Evolutionary conservation across 2,888 invertebrate species (phyloP).

Genomic region (Andrena minutula): DNA sequence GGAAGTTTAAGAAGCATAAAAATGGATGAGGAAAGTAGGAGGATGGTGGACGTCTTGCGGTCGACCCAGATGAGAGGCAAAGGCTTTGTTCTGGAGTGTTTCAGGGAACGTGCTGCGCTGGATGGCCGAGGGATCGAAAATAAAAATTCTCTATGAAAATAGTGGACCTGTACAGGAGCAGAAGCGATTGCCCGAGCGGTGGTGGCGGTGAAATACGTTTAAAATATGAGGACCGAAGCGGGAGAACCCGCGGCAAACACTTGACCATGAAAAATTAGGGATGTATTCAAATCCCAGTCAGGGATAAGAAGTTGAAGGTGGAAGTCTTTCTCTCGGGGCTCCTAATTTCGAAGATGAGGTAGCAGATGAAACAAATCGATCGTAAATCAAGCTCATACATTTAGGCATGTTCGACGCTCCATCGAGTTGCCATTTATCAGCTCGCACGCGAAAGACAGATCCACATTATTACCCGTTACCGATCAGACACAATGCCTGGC

Average conservation of each 20-base stretch:
- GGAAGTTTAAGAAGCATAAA: not conserved
- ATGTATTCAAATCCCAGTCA: no score
- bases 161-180: not conserved
- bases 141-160: not conserved
- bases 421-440: slow-evolving; percentile 43
- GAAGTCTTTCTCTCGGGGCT: no score
- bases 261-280: no score
- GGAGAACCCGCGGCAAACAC: no score
- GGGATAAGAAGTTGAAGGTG: no score
- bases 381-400: not conserved
- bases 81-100: not conserved
- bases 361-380: not conserved
- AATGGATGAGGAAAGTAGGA: not conserved
- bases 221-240: no score
- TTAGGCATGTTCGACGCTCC: slow-evolving; percentile 15
- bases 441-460: slow-evolving; percentile 39
- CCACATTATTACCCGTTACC: slow-evolving; percentile 56
- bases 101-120: not conserved
- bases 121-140: not conserved
- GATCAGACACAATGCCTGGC: slow-evolving; percentile 58
- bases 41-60: not conserved
- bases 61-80: not conserved
- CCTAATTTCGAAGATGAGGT: not conserved
- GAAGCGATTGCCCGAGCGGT: no score
- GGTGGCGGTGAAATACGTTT: no score